A percentile compares a stretch with the other conserved stretches of the same genome.
phyloP scores from a whole-genome alignment of 92 coral and sea anemone genomes.

The Palythoa heliodiscus region DNA sequence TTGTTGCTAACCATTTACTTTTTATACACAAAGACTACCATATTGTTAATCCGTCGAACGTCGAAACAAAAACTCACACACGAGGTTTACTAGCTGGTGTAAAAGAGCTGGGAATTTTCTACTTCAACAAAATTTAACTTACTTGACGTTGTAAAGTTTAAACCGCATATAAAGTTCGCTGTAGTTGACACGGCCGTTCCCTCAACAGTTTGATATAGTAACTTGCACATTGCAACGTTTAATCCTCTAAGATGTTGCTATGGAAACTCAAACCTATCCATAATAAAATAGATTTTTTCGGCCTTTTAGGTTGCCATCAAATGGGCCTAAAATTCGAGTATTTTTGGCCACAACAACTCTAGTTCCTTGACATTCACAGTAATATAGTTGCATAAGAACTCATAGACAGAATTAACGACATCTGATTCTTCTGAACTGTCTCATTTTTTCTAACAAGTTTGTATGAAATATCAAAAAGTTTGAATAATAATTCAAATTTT shows the following conservation, averaged over 20 bases:
- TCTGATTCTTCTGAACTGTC: background rate
- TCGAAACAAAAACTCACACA: too few relatives aligned
- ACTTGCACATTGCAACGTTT: background rate
- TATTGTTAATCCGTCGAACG: too few relatives aligned
- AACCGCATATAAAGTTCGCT: background rate
- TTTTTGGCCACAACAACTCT: background rate
- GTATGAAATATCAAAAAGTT: too few relatives aligned
- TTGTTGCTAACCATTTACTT: background rate
- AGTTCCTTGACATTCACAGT: too few relatives aligned
- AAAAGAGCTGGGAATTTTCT: too few relatives aligned
- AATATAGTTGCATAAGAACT: too few relatives aligned
- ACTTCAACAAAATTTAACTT: too few relatives aligned
- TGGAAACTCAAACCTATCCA: background rate
- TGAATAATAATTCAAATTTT: background rate
- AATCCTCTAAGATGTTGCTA: background rate
- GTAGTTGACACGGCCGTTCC: background rate
- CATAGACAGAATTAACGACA: too few relatives aligned
- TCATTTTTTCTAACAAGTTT: background rate
- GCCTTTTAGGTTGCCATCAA: background rate
- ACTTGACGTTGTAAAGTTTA: too few relatives aligned
- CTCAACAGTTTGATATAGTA: background rate
- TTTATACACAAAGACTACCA: background rate
- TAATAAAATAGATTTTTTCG: background rate
- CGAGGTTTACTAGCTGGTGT: too few relatives aligned
- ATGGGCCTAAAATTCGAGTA: background rate